Evolutionary conservation across 2,888 invertebrate genomes (phyloP), one percentile per base, ranked within the genome.

Genomic region (Tigriopus californicus): DNA sequence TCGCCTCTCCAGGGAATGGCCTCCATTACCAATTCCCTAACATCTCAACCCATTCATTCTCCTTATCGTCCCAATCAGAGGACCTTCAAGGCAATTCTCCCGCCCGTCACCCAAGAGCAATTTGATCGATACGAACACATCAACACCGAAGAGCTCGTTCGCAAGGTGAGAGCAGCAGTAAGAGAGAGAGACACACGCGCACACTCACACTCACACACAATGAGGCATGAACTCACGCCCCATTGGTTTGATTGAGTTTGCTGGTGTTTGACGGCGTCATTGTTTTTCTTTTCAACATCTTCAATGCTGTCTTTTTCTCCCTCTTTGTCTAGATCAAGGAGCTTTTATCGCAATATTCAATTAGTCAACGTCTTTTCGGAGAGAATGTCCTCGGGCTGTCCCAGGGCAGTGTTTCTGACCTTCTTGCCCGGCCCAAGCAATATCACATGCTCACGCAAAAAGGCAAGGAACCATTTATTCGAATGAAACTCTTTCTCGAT

Each of bases 41-140:
- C 94, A 69, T 89, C 89, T 15, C 59, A 63, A 47, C 47, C 62
- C 22, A 33, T 58, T 44, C 46, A 24, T 41, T 49, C 60, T 33
- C 53, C 58, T 22, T 56, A 61, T 41, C 41, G 61, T 10, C 42
- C 15, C 20, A 46, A 22, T n/a, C 13, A 41, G n/a, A n/a, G 56
- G 24, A 44, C 56, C 13, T 44, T 44, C 67, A 91, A 92, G 74
- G 92, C 94, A 40, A 94, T 97, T 52, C 78, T 97, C 66, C 94
- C 95, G 47, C 95, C 97, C 2, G 94, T 98, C 65, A 95, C 95
- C 1, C 97, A 97, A 70, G 94, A 97, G 68, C 95, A 98, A 70
- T 97, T 97, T 73, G 97, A 98, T 73, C 82, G 90, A 75, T 95
- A 92, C 75, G 89, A 94, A 70, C 90, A 90, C 71, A 79, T 98